Evolutionary conservation across 2,797 vertebrate species (phyloP).

Genomic region (Karalla daura): DNA sequence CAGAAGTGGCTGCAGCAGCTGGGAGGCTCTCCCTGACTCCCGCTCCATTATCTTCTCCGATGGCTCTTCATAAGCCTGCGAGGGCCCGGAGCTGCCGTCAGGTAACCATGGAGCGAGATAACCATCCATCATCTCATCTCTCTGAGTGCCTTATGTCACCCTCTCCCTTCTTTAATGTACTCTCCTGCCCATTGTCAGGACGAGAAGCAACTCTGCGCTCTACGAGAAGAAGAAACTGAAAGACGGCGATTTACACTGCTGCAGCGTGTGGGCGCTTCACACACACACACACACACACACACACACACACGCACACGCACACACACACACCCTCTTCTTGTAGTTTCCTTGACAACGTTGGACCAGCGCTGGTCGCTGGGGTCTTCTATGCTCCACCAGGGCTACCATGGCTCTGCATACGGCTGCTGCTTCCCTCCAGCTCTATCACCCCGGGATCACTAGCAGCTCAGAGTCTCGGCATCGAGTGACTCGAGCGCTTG

Average conservation of each 20-base stretch:
- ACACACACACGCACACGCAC: constrained; percentile 25
- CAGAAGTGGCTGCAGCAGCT: no score
- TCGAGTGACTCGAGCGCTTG: no score
- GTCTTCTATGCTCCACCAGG: constrained; percentile 52
- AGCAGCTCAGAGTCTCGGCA: no score
- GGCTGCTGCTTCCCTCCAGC: constrained; percentile 3
- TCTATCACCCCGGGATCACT: no score
- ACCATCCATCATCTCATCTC: constrained; percentile 9
- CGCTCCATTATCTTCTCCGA: background rate
- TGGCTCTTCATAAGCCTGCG: constrained; percentile 3
- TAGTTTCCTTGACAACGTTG: constrained; percentile 75
- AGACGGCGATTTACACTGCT: constrained; percentile 42
- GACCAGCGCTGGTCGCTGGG: constrained; percentile 57
- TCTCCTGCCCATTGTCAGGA: background rate
- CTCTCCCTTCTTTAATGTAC: background rate
- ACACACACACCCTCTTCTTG: background rate
- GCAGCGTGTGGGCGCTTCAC: constrained; percentile 63
- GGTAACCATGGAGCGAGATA: constrained; percentile 23
- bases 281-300: background rate
- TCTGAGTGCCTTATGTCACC: constrained; percentile 1
- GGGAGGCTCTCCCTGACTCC: no score
- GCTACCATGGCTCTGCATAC: constrained; percentile 21
- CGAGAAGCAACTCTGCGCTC: constrained; percentile 23
- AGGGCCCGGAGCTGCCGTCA: constrained; percentile 10
- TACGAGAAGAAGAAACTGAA: constrained; percentile 45